Evolutionary conservation across 2,888 invertebrate species (phyloP), one percentile per base, ranked within the genome.

Genomic region (Loripinus fragilis): DNA sequence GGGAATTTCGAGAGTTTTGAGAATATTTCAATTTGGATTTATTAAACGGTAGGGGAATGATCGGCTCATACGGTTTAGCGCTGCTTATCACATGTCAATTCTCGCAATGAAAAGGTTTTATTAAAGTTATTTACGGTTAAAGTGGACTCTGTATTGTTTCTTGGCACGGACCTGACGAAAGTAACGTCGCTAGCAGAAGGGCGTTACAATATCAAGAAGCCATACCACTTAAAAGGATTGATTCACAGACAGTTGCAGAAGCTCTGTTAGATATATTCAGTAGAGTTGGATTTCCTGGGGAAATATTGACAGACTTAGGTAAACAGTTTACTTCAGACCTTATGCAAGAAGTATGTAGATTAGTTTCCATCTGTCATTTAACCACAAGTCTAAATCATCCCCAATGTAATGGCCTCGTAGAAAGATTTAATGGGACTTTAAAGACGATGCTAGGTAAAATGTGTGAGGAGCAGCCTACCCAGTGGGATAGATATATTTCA

Each of bases 361-460:
- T 83, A 23, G 67, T 81, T 7, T 77, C 78, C 7, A 71, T 86
- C 20, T 73, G 77, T 28, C 70, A 75, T 20, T 20, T 78, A 0
- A 70, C 50, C 1, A 79, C 83, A 33, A 69, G 45, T 12, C 69
- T 48, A 10, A 45, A 69, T 30, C 10, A 69, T 48, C 78, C 81
- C 8, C 55, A 64, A 55, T 60, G 77, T n/a, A 81, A 86, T 41
- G 85, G 85, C 7, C 48, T 81, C 17, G 55, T 50, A 5, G 85
- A 81, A 74, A 71, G 73, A 45, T 78, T 81, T n/a, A 85, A 87
- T 68, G 81, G 86, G 15, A 82, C 79, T 0, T 41, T 87, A n/a
- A 85, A 84, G 41, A 41, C 52, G 5, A 81, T 76, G 75, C 20
- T 78, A 30, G 52, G 65, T 52, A 68, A 67, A 30, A 41, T 83